These are phyloP conservation scores for Sarcophaga rosellei DNA, from an alignment of 2,888 invertebrate genomes.

Conservation along the genomic window DNA sequence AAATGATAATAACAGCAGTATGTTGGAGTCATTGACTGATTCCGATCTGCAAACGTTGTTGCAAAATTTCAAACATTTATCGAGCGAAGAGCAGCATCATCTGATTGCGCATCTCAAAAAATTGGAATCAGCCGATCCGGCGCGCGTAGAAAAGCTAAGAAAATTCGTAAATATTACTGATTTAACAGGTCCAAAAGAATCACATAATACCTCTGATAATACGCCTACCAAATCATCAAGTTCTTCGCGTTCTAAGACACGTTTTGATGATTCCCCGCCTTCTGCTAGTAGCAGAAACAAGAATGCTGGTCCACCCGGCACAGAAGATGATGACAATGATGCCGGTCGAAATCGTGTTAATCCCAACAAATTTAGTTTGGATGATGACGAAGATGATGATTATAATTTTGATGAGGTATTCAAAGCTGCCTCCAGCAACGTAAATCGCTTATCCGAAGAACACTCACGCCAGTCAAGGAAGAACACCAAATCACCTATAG, in stretches of 20 bases:
- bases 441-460: slow-evolving; percentile 83
- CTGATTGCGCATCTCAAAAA: slow-evolving; percentile 91
- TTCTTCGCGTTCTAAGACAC: slow-evolving; percentile 52
- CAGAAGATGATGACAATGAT: slow-evolving; percentile 71
- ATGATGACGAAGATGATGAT: slow-evolving; percentile 89
- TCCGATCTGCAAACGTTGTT: slow-evolving; percentile 89
- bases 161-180: slow-evolving; percentile 86
- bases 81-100: slow-evolving; percentile 91
- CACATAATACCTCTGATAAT: slow-evolving; percentile 49
- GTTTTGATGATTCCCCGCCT: slow-evolving; percentile 63
- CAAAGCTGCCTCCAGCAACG: slow-evolving; percentile 88
- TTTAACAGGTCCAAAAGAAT: slow-evolving; percentile 68
- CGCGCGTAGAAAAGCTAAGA: slow-evolving; percentile 88
- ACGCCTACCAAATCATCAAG: slow-evolving; percentile 33
- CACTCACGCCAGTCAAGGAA: slow-evolving; percentile 64
- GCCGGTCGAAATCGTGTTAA: slow-evolving; percentile 70
- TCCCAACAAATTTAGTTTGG: slow-evolving; percentile 81
- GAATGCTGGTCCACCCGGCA: slow-evolving; percentile 51
- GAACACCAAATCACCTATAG: slow-evolving; percentile 74
- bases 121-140: slow-evolving; percentile 88
- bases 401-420: slow-evolving; percentile 93
- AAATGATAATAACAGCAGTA: slow-evolving; percentile 76
- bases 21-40: slow-evolving; percentile 90
- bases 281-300: slow-evolving; percentile 35
- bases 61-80: slow-evolving; percentile 91